Base-by-base conservation (phyloP, 1,140 invertebrate species). In the Apis florea region DNA sequence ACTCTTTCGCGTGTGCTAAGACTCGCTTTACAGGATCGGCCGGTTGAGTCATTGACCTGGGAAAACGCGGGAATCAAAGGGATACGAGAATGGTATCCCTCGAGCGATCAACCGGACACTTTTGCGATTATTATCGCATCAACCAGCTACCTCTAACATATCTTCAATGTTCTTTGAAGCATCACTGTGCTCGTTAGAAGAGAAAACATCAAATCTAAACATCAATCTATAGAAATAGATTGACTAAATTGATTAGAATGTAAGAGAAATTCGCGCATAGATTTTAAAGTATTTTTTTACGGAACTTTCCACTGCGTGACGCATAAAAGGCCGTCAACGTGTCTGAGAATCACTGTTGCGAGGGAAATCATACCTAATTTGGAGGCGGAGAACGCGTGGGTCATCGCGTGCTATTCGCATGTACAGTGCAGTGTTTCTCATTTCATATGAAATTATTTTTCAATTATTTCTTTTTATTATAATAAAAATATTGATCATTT, bases 291-390 rank as follows among this genome's bases (percentile, higher is more conserved):
- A 31, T 10, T n/a, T 58, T 31, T 59, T 77, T 17, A 74, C 17
- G 81, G 64, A 79, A 76, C 56, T 85, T 76, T 78, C 59, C 72
- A 59, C 53, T 49, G 26, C 40, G 59, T 54, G 63, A 19, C 31
- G 40, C 26, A 40, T 12, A 21, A 58, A 64, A 70, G 56, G 6
- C 64, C 49, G 51, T 49, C 69, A 40, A 56, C 54, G 13, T 15
- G 67, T 63, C 54, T 90, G 90, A 90, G 90, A 90, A 76, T 69
- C 90, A 86, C 90, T 92, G 90, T 49, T 54, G 63, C 75, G 79
- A 90, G 88, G 85, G 88, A 92, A 92, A 91, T 92, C 90, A 90
- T 89, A 88, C 90, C 90, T 91, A 91, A 91, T 92, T 92, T 92
- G 91, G 90, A 87, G 89, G 79, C 87, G 81, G 70, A 63, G 84